Evolutionary conservation across 2,888 invertebrate species (phyloP).

Genomic region (Troglohyphantes excavatus): DNA sequence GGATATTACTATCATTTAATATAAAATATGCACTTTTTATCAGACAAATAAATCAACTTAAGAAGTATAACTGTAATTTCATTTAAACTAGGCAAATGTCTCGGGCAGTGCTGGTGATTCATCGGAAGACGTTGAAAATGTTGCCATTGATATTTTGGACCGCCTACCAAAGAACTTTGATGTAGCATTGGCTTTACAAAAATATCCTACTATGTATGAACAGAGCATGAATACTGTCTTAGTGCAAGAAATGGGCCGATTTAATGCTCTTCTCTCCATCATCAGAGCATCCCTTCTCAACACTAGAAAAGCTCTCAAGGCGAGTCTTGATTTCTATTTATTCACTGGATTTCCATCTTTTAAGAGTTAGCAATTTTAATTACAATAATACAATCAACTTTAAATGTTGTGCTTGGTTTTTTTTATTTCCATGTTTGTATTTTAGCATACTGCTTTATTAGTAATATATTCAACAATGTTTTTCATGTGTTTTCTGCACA

Average conservation of each 20-base stretch:
- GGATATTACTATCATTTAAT: too few species aligned
- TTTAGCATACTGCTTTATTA: too few species aligned
- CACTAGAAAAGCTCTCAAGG: constrained; percentile 83
- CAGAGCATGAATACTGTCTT: constrained; percentile 84
- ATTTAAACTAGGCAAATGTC: constrained; percentile 54
- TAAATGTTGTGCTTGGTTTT: too few species aligned
- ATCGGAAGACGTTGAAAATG: constrained; percentile 90
- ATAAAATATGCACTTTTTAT: background rate
- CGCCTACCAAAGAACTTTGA: constrained; percentile 84
- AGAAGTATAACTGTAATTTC: background rate
- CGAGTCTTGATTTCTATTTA: constrained; percentile 68
- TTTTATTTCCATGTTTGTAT: too few species aligned
- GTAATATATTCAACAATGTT: too few species aligned
- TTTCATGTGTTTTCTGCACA: too few species aligned
- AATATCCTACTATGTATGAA: constrained; percentile 83
- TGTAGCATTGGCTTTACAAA: constrained; percentile 81
- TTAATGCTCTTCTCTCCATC: constrained; percentile 82
- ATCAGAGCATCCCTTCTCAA: constrained; percentile 82
- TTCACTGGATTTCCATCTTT: too few species aligned
- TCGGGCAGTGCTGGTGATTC: constrained; percentile 85
- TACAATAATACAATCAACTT: too few species aligned
- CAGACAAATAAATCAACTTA: background rate
- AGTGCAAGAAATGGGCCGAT: constrained; percentile 84
- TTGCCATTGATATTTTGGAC: constrained; percentile 89
- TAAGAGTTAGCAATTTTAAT: too few species aligned